A percentile compares a stretch with the other conserved stretches of the same genome.
Evolutionary conservation across 2,888 invertebrate species (phyloP).

Genomic region (Azorinus chamasolen): DNA sequence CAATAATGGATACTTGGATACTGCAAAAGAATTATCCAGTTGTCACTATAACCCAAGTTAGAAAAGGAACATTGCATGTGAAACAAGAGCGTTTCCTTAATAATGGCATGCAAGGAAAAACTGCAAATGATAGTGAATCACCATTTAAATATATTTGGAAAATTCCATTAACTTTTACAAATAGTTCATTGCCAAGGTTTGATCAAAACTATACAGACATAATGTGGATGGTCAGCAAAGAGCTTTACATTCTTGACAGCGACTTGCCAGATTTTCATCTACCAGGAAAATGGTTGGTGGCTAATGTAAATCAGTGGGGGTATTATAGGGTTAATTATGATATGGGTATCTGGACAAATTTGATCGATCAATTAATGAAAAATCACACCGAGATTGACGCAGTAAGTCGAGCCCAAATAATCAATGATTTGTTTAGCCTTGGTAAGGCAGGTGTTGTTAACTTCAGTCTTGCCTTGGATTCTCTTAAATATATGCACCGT

Average conservation of each 20-base stretch:
- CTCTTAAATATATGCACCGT: conserved; percentile 62
- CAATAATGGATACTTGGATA: conserved; percentile 80
- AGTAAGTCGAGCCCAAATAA: conserved; percentile 94
- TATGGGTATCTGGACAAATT: conserved; percentile 90
- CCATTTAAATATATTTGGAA: conserved; percentile 79
- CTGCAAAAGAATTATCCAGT: conserved; percentile 82
- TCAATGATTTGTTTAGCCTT: conserved; percentile 92
- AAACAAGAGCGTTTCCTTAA: background rate
- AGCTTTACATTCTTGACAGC: background rate
- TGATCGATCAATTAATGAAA: conserved; percentile 86
- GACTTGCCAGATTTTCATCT: conserved; percentile 11
- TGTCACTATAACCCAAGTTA: conserved; percentile 59
- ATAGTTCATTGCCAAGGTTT: conserved; percentile 46
- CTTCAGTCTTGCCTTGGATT: conserved; percentile 59
- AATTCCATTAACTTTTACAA: conserved; percentile 82
- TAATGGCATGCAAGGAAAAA: conserved; percentile 8
- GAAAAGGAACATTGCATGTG: too few relatives aligned
- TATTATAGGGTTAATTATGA: conserved; percentile 87
- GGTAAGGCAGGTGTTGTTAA: conserved; percentile 73
- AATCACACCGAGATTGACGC: conserved; percentile 89
- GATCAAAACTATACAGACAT: conserved; percentile 60
- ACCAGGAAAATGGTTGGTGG: conserved; percentile 74
- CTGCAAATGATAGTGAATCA: conserved; percentile 28
- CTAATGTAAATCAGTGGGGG: conserved; percentile 79
- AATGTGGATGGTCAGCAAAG: conserved; percentile 46